These are phyloP conservation scores for Tauraco erythrolophus DNA, from an alignment of 2,113 vertebrate species.

Conservation along the genomic window DNA sequence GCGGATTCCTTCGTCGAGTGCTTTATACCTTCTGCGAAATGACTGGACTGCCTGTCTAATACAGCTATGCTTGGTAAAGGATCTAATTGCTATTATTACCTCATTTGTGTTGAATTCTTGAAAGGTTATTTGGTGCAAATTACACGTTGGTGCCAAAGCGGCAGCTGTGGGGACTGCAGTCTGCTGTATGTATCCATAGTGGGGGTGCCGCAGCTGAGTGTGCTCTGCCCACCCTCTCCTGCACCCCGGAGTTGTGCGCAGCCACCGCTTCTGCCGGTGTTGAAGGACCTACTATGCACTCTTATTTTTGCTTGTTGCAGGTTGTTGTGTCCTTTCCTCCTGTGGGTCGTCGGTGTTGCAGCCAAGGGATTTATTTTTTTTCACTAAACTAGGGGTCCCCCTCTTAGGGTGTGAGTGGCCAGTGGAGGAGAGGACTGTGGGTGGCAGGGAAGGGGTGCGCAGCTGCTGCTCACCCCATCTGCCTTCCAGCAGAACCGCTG, in stretches of 20 bases:
- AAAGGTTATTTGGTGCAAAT: slow-evolving; percentile 41
- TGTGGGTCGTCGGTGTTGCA: background rate
- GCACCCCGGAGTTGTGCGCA: fast-evolving
- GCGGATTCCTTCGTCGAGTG: slow-evolving; percentile 17
- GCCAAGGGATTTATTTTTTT: background rate
- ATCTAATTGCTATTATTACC: slow-evolving; percentile 61
- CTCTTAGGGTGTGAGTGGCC: background rate
- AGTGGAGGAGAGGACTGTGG: background rate
- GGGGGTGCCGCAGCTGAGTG: fast-evolving
- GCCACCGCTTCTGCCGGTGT: fast-evolving
- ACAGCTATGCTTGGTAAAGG: slow-evolving; percentile 13
- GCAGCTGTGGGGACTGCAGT: background rate
- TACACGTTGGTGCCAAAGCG: background rate
- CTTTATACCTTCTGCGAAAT: slow-evolving; percentile 28
- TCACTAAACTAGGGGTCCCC: background rate
- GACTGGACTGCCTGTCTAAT: slow-evolving; percentile 29
- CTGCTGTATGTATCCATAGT: background rate
- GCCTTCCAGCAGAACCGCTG: background rate
- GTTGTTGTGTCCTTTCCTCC: background rate
- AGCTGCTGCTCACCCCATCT: background rate
- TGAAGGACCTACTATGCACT: fast-evolving
- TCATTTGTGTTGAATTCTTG: slow-evolving; percentile 48
- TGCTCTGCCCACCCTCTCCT: background rate
- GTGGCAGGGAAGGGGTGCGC: fast-evolving
- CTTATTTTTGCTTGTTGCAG: background rate